Conservation (phyloP, 2,113 vertebrate species). For the Hydrolagus affinis region DNA sequence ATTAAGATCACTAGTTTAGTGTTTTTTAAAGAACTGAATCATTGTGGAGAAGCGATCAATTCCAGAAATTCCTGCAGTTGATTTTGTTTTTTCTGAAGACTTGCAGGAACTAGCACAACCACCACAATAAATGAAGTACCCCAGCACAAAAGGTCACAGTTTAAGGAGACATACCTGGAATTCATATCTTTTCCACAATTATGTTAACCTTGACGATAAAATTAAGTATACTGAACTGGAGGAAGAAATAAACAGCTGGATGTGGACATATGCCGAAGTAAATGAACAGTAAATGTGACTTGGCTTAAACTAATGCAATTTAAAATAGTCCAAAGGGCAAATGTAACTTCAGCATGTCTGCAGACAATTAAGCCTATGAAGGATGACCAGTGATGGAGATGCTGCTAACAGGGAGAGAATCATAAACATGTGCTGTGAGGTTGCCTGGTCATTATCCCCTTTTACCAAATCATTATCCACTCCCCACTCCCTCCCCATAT, state of each 20-base stretch:
- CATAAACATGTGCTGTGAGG: background rate
- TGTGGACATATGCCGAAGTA: background rate
- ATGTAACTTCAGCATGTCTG: slow-evolving; percentile 7
- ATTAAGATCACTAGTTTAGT: no score
- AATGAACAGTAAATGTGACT: background rate
- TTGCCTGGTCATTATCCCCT: background rate
- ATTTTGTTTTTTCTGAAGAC: no score
- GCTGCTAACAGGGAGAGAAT: background rate
- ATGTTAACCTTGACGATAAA: background rate
- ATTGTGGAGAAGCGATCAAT: no score
- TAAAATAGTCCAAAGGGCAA: background rate
- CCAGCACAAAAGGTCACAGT: no score
- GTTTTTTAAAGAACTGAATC: no score
- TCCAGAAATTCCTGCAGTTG: no score
- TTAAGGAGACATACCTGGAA: no score
- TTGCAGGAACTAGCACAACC: no score
- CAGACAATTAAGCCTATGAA: background rate
- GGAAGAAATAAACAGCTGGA: background rate
- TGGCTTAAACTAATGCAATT: background rate
- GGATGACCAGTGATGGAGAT: background rate
- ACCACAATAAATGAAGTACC: no score
- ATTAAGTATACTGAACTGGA: background rate
- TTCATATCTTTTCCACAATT: background rate
- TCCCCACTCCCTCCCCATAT: background rate
- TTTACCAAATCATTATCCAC: background rate